Percentiles rank a stretch among this genome's conserved stretches.
Evolutionary conservation across 2,797 vertebrate genomes (phyloP).

Genomic region (Glyptemys insculpta): DNA sequence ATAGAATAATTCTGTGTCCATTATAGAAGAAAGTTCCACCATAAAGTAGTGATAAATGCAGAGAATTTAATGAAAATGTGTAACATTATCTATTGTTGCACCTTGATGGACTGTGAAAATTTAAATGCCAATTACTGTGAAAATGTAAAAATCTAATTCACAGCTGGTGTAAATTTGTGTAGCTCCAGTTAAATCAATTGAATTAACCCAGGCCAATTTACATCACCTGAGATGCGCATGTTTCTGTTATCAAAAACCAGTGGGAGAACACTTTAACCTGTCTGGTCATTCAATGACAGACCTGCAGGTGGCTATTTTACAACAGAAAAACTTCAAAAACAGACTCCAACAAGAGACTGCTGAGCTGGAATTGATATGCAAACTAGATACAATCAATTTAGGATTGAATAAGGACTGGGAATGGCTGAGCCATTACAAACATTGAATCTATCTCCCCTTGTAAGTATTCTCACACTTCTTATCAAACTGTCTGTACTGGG

Average conservation of each 20-base stretch:
- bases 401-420: too few species aligned
- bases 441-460: too few species aligned
- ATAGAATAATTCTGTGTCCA: not conserved
- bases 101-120: not conserved
- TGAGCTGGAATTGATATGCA: too few species aligned
- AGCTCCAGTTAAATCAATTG: rapidly evolving
- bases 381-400: too few species aligned
- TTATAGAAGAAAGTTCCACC: not conserved
- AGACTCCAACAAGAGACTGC: too few species aligned
- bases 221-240: not conserved
- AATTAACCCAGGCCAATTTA: rapidly evolving
- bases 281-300: too few species aligned
- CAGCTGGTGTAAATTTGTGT: not conserved
- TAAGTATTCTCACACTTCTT: too few species aligned
- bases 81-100: not conserved
- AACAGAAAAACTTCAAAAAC: too few species aligned
- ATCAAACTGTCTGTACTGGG: too few species aligned
- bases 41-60: not conserved
- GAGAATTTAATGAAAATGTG: not conserved
- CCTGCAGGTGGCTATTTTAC: too few species aligned
- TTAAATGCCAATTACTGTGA: not conserved
- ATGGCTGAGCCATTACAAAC: too few species aligned
- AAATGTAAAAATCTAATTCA: not conserved
- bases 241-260: not conserved
- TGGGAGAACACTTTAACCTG: too few species aligned